Evolutionary conservation across 2,113 vertebrate genomes (phyloP).

Genomic region (Mandrillus leucophaeus): DNA sequence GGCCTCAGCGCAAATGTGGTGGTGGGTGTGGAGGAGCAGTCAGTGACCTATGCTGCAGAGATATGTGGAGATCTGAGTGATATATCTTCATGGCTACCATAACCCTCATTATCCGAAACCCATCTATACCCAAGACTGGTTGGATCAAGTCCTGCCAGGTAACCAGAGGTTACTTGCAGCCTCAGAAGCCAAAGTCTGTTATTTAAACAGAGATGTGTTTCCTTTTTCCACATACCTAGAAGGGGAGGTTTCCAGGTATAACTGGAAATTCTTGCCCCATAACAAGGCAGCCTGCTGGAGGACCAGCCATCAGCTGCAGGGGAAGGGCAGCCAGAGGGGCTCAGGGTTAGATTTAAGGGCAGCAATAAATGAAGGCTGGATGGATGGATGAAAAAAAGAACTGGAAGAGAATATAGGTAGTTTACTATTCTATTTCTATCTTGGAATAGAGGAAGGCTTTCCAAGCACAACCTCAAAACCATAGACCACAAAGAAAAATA

Average conservation of each 20-base stretch:
- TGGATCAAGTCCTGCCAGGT: background rate
- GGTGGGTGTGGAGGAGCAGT: background rate
- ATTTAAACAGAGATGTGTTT: background rate
- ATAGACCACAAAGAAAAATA: background rate
- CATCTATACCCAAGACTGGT: fast-evolving
- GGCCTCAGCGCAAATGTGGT: background rate
- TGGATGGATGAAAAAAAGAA: background rate
- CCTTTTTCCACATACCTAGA: background rate
- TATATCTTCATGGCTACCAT: fast-evolving
- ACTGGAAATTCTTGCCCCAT: background rate
- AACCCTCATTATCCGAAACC: background rate
- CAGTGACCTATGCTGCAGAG: background rate
- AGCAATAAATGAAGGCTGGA: too few species aligned
- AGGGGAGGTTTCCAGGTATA: background rate
- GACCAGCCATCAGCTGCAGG: background rate
- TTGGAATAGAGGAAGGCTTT: background rate
- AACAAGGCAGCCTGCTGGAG: background rate
- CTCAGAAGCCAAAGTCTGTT: background rate
- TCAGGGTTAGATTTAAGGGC: background rate
- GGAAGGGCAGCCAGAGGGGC: background rate
- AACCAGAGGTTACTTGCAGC: background rate
- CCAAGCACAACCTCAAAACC: background rate
- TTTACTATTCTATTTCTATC: background rate
- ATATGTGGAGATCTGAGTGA: background rate
- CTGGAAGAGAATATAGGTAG: background rate